Evolutionary conservation across 2,888 invertebrate species (phyloP), one percentile per base, ranked within the genome.

Genomic region (Dicyrtomina minuta): DNA sequence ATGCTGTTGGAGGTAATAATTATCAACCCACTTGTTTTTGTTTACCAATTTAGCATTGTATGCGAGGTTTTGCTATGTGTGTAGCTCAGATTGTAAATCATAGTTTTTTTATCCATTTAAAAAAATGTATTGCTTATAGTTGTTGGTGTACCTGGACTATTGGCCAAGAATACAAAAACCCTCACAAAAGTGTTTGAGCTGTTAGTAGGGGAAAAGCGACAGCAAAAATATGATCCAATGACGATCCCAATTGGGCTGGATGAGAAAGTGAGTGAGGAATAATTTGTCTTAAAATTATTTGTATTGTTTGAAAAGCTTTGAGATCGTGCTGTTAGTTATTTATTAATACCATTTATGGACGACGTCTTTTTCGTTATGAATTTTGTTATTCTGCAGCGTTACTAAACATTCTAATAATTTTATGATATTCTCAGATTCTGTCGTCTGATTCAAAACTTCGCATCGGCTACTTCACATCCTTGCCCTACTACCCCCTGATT

Each of bases 391-490:
- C 43, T 43, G 43, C 13, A 43, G 15, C 43, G 13, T 13, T 41
- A 13, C 43, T 17, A 46, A 46, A 46, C 17, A 5, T 46, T 46
- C 15, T 17, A 8, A 15, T 46, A 17, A 22, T 46, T 8, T 49
- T 17, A 27, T 53, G 10, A 12, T 20, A 33, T 51, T 27, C 44
- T 24, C 44, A 68, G 71, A 24, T 67, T 6, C 44, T 66, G 15
- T 27, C 15, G 43, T 70, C 68, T 10, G 33, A 44, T 13, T 41
- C 24, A 10, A 74, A 70, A 22, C 74, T 80, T 43, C 72, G 74
- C 13, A 81, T 83, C 61, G 83, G 83, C 43, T 83, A 81, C 72
- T 82, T 79, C 70, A 77, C 78, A 1, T 70, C 79, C 27, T 80
- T 82, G 65, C 81, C 80, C n/a, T 81, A 79, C 68, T 79, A 81